Evolutionary conservation across 2,888 invertebrate genomes (phyloP), one percentile per base, ranked within the genome.

Genomic region (Craniophora ligustri): DNA sequence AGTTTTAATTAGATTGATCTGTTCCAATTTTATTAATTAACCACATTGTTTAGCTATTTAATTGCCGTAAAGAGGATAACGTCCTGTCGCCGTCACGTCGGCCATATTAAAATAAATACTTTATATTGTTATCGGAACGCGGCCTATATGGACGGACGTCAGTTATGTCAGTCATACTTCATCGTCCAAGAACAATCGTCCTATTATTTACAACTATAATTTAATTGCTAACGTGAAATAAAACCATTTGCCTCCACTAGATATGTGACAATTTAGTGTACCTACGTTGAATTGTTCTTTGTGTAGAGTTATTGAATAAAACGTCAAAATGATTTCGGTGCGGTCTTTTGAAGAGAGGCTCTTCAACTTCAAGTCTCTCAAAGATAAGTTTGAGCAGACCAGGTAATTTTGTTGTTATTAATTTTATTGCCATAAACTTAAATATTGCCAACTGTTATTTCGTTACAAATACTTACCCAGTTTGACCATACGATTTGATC

Each of bases 371-470:
- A 85, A 90, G 54, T 85, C 82, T 55, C 68, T 92, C 19, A 92
- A 89, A 75, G 89, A 92, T 42, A 86, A 87, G 71, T 93, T 93
- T 78, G 92, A 93, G 68, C 56, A 81, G 57, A 60, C 81, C 54
- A 92, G 92, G 92, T 92, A 91, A 83, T 68, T 4, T 45, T 10
- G 8, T 16, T 18, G 8, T 32, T 26, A 15, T 5, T 41, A 15
- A 0, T 11, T 40, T 0, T 1, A 14, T 26, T 39, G 6, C 15
- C 3, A 5, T 16, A 18, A 7, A 5, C 15, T 3, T 13, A 32
- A 31, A 7, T n/a, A n/a, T n/a, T n/a, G n/a, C n/a, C n/a, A n/a
- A n/a, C n/a, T n/a, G n/a, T n/a, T n/a, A n/a, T n/a, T n/a, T n/a
- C n/a, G n/a, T n/a, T n/a, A n/a, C n/a, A n/a, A n/a, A n/a, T n/a